Conservation (phyloP, 1,140 invertebrate species). For the Zaprionus ghesquierei region DNA sequence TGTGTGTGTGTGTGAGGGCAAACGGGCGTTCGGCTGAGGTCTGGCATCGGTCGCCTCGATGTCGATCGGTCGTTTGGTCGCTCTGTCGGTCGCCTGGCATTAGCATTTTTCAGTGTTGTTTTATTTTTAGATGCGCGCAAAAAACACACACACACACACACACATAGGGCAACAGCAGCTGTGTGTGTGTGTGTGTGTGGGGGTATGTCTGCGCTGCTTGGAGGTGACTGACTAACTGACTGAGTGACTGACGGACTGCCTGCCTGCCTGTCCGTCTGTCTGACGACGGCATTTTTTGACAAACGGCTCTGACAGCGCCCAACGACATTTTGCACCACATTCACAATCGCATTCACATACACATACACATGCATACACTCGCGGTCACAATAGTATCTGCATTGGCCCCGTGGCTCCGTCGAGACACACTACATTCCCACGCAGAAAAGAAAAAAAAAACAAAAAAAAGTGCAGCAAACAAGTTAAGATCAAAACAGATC, state of each 20-base stretch:
- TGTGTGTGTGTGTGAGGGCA: conserved; percentile 46
- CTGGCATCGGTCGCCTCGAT: conserved; percentile 61
- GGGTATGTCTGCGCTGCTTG: conserved; percentile 47
- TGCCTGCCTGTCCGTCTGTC: not conserved
- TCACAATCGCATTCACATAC: conserved; percentile 15
- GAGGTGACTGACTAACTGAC: conserved; percentile 50
- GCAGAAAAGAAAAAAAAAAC: not conserved
- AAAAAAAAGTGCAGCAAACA: not conserved
- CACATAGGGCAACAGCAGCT: conserved; percentile 8
- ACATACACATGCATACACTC: conserved; percentile 3
- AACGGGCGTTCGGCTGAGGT: conserved; percentile 57
- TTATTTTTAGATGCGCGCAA: conserved; percentile 71
- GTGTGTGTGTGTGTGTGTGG: conserved; percentile 18
- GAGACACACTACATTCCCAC: not conserved
- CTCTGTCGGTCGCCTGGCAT: conserved; percentile 62
- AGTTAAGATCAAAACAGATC: not conserved
- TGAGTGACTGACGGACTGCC: conserved; percentile 44
- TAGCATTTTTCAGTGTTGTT: conserved; percentile 70
- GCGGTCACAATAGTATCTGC: conserved; percentile 5
- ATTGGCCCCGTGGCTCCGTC: not conserved
- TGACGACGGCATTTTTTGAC: conserved; percentile 46
- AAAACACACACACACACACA: conserved; percentile 49
- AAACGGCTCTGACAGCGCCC: conserved; percentile 50
- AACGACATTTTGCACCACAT: conserved; percentile 54
- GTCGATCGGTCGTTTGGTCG: conserved; percentile 55